Evolutionary conservation across 92 coral and sea anemone genomes (phyloP).

Genomic region (Umimayanthus chanpuru): DNA sequence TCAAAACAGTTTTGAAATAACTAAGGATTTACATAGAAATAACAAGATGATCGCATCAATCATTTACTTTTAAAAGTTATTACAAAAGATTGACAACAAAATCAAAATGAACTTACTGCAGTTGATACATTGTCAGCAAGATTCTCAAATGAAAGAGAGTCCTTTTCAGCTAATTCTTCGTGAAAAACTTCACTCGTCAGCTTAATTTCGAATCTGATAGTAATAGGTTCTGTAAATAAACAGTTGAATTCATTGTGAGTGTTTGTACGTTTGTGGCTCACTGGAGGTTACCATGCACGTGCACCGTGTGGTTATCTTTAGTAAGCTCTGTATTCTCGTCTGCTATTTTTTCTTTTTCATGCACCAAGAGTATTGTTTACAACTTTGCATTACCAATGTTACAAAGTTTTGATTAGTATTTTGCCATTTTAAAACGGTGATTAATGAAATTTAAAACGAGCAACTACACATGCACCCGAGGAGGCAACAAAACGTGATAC

Average conservation of each 20-base stretch:
- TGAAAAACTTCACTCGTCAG: not conserved
- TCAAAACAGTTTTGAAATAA: too few species aligned
- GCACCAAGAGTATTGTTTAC: not conserved
- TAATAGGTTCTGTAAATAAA: conserved; percentile 2
- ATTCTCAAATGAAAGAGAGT: not conserved
- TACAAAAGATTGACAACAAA: not conserved
- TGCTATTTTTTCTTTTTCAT: not conserved
- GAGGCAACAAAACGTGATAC: not conserved
- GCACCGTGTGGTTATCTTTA: not conserved
- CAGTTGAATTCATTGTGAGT: not conserved
- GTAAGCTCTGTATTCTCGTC: not conserved
- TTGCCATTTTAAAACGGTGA: not conserved
- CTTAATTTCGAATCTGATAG: not conserved
- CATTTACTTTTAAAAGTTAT: too few species aligned
- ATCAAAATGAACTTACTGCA: not conserved
- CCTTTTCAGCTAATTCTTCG: not conserved
- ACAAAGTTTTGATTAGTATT: not conserved
- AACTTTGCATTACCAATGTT: not conserved
- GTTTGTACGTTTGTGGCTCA: too few species aligned
- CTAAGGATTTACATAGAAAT: not conserved
- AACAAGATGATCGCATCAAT: not conserved
- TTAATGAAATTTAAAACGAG: not conserved
- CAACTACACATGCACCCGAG: not conserved
- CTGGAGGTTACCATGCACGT: not conserved
- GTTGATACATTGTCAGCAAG: conserved; percentile 15